Base-by-base conservation (phyloP, 2,888 invertebrate species). In the Panopea generosa region DNA sequence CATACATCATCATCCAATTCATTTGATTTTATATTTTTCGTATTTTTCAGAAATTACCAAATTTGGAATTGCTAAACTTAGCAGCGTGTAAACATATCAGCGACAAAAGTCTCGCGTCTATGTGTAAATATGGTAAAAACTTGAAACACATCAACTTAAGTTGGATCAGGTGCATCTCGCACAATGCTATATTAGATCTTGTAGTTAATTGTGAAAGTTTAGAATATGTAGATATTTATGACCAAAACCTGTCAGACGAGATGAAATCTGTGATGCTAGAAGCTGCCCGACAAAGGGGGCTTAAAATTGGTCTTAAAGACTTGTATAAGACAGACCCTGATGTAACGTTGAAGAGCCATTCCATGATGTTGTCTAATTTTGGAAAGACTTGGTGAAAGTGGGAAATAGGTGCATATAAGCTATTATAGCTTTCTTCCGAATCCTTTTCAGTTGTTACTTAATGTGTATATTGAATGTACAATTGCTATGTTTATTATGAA, bases 21-120 rank as follows among this genome's bases (percentile, higher is more conserved):
- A n/a, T n/a, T n/a, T n/a, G n/a, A n/a, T n/a, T n/a, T n/a, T n/a
- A n/a, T n/a, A n/a, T n/a, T 33, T 33, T 33, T 33, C 11, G 6
- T 33, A 4, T 33, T 33, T 11, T 33, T 29, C 89, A 91, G 91
- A 90, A 89, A 77, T 66, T 90, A 16, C 79, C 84, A 4, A 27
- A 81, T 0, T 74, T 91, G 49, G 84, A 88, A 67, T 84, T 83
- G 2, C 71, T 91, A 16, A 89, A 85, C 70, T 59, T 91, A 33
- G 77, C 86, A 24, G 83, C 84, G 1, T 91, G 91, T 77, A 83
- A 82, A 56, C 89, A 90, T 75, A 40, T 91, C 26, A 90, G 89
- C 16, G 88, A 89, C 65, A 79, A 84, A 29, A 73, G 86, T 3
- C 47, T 90, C 14, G 60, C 68, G 4, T 75, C 86, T 4, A 62